Base-by-base conservation (phyloP, 2,113 vertebrate genomes). In the Platanista minor region DNA sequence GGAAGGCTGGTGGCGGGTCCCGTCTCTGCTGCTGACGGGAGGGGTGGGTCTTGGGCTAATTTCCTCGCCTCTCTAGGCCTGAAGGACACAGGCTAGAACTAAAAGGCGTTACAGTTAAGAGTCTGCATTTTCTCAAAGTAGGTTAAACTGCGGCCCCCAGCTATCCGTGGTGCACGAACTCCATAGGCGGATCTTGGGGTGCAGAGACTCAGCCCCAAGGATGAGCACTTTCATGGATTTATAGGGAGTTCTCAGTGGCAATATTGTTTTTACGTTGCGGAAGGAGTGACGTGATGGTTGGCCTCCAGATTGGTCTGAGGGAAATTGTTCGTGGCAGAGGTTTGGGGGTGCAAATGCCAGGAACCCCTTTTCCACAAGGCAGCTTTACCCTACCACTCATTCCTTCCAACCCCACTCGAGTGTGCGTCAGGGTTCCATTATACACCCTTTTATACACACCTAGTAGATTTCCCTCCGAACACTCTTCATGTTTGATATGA, bases 21-120 rank as follows among this genome's bases (percentile, higher is more conserved):
- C 6, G 25, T 33, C 15, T 8, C 52, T 1, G 29, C 39, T n/a
- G 3, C 18, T 9, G 33, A 33, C 1, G 6, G 20, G 15, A 33
- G 3, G 57, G 6, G 29, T 66, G 75, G 75, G 67, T 23, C 69
- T 36, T 17, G 15, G 88, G 43, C 3, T 64, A 2, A 9, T 82
- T 54, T 72, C 66, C 66, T 91, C 5, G 1, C 33, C 49, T 84
- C 61, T 33, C 17, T 46, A 52, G 25, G 57, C 46, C 57, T 21
- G 46, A 43, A 23, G 11, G 74, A 10, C 21, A 3, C 15, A 20
- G 64, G 39, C 27, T 21, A 8, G 54, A 69, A 13, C 52, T 64
- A 15, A 31, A 13, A 10, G 66, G 69, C 41, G 69, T 39, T 84
- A 49, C 23, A 57, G 25, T 27, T n/a, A 33, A 5, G 52, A 41